Evolutionary conservation across 64 coral and sea anemone genomes (phyloP).

Genomic region (Dendrophyllia cribrosa): DNA sequence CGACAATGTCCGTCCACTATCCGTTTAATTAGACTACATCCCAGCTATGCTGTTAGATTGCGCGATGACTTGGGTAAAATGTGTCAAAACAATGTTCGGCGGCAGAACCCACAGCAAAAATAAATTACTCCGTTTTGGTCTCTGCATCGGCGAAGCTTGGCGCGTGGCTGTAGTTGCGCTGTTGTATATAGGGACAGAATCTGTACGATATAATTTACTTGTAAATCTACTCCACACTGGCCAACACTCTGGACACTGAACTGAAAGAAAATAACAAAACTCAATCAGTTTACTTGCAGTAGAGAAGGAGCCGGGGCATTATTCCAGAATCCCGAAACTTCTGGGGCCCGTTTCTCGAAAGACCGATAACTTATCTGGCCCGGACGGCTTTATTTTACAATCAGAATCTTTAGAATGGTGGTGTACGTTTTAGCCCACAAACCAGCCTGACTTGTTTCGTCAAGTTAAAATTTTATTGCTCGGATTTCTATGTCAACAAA

Average conservation of each 20-base stretch:
- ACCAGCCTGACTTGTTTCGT: no score
- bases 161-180: not conserved
- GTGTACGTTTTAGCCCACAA: no score
- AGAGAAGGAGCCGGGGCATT: no score
- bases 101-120: constrained; percentile 37
- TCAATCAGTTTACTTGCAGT: not conserved
- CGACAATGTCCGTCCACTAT: no score
- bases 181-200: not conserved
- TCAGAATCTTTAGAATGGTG: no score
- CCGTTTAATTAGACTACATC: not conserved
- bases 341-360: no score
- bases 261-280: not conserved
- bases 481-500: no score
- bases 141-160: not conserved
- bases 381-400: no score
- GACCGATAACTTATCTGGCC: no score
- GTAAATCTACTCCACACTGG: not conserved
- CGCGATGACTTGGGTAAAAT: constrained; percentile 5
- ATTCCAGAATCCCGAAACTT: no score
- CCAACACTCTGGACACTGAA: not conserved
- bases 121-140: constrained; percentile 36
- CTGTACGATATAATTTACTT: not conserved
- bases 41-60: not conserved
- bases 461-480: no score
- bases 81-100: not conserved